Evolutionary conservation across 2,888 invertebrate genomes (phyloP), one percentile per base, ranked within the genome.

Genomic region (Bombyx huttoni): DNA sequence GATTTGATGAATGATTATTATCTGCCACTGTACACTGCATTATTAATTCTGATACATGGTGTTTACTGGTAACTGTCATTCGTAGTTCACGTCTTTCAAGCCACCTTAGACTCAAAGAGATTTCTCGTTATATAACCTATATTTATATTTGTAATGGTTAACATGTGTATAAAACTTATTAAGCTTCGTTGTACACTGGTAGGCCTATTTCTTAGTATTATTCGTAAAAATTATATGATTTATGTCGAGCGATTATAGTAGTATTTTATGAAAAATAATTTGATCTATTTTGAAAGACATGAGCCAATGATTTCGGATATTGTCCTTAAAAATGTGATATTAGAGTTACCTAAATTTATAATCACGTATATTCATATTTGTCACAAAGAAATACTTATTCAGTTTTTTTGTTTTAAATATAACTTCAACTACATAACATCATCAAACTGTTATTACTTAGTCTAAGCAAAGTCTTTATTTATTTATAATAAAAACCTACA

Each of bases 1-100:
- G 24, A 3, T 24, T 24, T 24, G 24, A 3, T 40, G 40, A 40
- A 40, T 7, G 40, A 54, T 57, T 53, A 48, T 48, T 52, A 52
- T 52, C 52, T 40, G 7, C 8, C 12, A 35, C 7, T 35, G 8
- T 40, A 40, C 7, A 40, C 8, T 10, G n/a, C n/a, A n/a, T 3
- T 40, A 6, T 40, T 40, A 40, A 40, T 8, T 40, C 9, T 3
- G 7, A 40, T 10, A 40, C 12, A 5, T 8, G 7, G 7, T 10
- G 8, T 10, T 12, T 40, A 10, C 12, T 40, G 40, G 40, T 40
- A 40, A 40, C 40, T 40, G 12, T 40, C 7, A 35, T 35, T 35
- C 12, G 40, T 40, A 7, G 40, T 40, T 40, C 40, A 40, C 12
- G 40, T 7, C 40, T 40, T 40, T 40, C 7, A 40, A 40, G 12